Evolutionary conservation across 2,797 vertebrate species (phyloP), one percentile per base, ranked within the genome.

Genomic region (Cheirogaleus major): DNA sequence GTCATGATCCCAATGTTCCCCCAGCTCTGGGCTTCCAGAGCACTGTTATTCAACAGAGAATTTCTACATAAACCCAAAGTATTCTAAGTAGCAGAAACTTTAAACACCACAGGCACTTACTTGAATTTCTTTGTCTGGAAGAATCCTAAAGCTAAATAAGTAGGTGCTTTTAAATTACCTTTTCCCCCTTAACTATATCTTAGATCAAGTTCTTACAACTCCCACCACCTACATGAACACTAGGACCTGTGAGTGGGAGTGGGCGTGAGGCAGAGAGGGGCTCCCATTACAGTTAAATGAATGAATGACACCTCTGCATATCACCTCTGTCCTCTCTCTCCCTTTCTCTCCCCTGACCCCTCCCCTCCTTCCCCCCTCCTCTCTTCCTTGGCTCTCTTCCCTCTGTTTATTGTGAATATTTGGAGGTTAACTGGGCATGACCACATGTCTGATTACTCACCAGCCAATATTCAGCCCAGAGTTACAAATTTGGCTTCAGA

Each of bases 101-200:
- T 48, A 70, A 95, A 83, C 30, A n/a, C 20, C 50, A 69, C 27
- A 45, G 52, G 7, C 35, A 43, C 25, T 89, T 85, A 48, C 32
- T 61, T 43, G 20, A 50, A 89, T 92, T 80, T 93, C 70, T 83
- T 91, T 81, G 35, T 86, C 38, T 65, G 76, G 78, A 95, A 59
- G 48, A 52, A 95, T 32, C 30, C 30, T 84, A 78, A 83, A 45
- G 5, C 38, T 48, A 55, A 91, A 20, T 27, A 81, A 87, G 20
- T 55, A 69, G 61, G 72, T 32, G 69, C 6, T 92, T 91, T 86
- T 69, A 79, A 85, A 32, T 89, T 30, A 57, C n/a, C 45, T 22
- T 75, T 75, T 73, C 3, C 13, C 4, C 38, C 45, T 9, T 82
- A 15, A 45, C 12, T 27, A 0, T 25, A 69, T 35, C 25, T 80